Percentiles rank a stretch among this genome's conserved stretches.
Evolutionary conservation across 2,888 invertebrate genomes (phyloP).

Genomic region (Mesopsocus fuscifrons): DNA sequence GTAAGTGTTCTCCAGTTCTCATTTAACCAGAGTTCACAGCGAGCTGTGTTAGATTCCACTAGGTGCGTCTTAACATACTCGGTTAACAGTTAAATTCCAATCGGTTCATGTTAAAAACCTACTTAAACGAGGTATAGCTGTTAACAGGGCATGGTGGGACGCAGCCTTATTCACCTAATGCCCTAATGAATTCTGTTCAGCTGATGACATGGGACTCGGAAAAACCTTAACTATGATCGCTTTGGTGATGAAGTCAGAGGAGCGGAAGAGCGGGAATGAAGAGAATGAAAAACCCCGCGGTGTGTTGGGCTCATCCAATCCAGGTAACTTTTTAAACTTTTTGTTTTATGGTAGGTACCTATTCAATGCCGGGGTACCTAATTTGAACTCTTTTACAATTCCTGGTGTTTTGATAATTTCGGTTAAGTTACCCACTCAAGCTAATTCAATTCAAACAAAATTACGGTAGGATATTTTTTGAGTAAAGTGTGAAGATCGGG

Average conservation of each 20-base stretch:
- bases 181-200: conserved; percentile 24
- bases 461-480: too few species aligned
- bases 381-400: too few species aligned
- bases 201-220: conserved; percentile 67
- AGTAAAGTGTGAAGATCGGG: too few species aligned
- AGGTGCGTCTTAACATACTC: not conserved
- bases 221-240: conserved; percentile 74
- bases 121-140: not conserved
- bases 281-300: conserved; percentile 22
- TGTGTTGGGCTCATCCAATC: conserved; percentile 13
- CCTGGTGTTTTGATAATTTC: too few species aligned
- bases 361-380: too few species aligned
- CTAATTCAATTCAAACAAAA: too few species aligned
- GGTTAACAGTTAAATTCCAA: too few species aligned
- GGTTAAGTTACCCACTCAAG: too few species aligned
- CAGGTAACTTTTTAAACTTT: conserved; percentile 11
- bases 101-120: too few species aligned
- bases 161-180: not conserved
- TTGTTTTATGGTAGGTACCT: too few species aligned
- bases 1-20: conserved; percentile 25
- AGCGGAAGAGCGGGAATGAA: conserved; percentile 23
- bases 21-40: not conserved
- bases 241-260: conserved; percentile 38
- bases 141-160: not conserved
- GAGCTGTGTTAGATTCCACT: not conserved